Evolutionary conservation across 2,888 invertebrate species (phyloP).

Genomic region (Girardia tigrina): DNA sequence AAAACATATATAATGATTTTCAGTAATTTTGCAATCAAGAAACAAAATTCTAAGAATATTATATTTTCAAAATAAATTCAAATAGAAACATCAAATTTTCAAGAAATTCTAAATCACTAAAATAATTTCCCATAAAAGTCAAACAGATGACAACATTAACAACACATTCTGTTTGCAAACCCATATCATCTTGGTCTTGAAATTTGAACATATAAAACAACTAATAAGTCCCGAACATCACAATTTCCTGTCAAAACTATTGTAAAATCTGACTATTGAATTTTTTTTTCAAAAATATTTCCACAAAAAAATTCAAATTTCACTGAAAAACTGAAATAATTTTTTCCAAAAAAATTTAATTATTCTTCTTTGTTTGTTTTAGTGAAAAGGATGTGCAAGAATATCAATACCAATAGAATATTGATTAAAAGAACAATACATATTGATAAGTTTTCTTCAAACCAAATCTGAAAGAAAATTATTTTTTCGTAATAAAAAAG

Average conservation of each 20-base stretch:
- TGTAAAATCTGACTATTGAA: too few relatives aligned
- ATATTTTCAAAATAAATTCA: constrained; percentile 17
- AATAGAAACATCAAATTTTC: not conserved
- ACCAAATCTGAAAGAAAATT: not conserved
- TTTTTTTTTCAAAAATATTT: not conserved
- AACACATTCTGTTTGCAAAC: not conserved
- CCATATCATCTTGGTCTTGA: not conserved
- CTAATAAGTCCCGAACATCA: not conserved
- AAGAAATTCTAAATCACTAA: constrained; percentile 23
- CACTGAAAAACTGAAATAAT: constrained; percentile 8
- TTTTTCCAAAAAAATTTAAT: not conserved
- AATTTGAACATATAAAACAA: not conserved
- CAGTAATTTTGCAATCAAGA: too few relatives aligned
- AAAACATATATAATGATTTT: too few relatives aligned
- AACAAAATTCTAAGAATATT: not conserved
- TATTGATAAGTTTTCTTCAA: constrained; percentile 18
- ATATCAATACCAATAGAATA: constrained; percentile 5
- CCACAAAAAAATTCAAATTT: constrained; percentile 10
- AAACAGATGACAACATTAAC: not conserved
- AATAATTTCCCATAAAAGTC: constrained; percentile 14
- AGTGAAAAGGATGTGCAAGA: constrained; percentile 10
- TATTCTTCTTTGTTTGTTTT: constrained; percentile 12
- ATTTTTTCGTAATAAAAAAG: too few relatives aligned
- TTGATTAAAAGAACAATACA: not conserved
- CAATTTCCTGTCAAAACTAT: too few relatives aligned